Conservation (phyloP, 1,140 invertebrate genomes). For the Tetragnatha versicolor region DNA sequence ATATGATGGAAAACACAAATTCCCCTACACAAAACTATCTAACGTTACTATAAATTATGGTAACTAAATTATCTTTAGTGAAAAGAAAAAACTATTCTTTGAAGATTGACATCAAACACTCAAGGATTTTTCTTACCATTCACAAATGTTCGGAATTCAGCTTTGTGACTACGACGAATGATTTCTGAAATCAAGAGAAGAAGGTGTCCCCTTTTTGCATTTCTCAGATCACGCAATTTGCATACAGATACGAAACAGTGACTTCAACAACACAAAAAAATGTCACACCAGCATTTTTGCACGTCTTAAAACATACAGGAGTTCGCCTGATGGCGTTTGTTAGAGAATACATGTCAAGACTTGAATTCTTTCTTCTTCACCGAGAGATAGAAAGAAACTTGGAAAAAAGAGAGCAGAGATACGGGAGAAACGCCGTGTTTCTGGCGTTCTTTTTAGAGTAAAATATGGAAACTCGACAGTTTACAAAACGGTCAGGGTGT, state of each 20-base stretch:
- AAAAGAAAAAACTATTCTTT: not conserved
- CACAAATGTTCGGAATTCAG: not conserved
- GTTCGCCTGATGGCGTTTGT: not conserved
- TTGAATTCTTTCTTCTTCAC: not conserved
- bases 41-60: conserved; percentile 19
- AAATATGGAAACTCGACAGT: conserved; percentile 28
- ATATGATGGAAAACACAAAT: no score
- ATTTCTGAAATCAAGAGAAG: conserved; percentile 1
- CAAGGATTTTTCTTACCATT: conserved; percentile 12
- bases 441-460: not conserved
- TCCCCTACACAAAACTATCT: no score
- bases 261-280: not conserved
- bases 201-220: conserved; percentile 5
- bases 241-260: conserved; percentile 26
- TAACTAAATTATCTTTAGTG: conserved; percentile 2
- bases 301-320: conserved; percentile 6
- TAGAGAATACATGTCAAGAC: conserved; percentile 25
- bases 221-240: conserved; percentile 33
- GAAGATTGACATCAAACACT: conserved; percentile 28
- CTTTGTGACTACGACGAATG: conserved; percentile 16
- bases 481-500: conserved; percentile 15
- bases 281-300: conserved; percentile 30
- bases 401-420: not conserved
- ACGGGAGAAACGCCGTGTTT: no score
- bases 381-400: not conserved